Percentiles rank a stretch among this genome's conserved stretches.
These are phyloP conservation scores for Salvelinus alpinus DNA, from an alignment of 2,113 vertebrate genomes.

Conservation along the genomic window DNA sequence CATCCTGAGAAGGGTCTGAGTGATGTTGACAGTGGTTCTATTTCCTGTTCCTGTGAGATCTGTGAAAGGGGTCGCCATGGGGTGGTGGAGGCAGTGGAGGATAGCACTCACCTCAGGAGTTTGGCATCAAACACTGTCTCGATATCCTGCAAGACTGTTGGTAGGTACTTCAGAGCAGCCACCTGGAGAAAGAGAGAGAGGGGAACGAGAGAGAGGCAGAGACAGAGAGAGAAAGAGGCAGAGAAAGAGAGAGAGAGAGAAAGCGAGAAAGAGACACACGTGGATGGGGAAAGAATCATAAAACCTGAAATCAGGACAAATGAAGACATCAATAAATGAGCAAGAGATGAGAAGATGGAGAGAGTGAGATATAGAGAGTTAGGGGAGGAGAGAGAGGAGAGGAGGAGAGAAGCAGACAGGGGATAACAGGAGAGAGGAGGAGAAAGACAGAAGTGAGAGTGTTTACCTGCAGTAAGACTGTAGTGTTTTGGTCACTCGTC, in stretches of 20 bases:
- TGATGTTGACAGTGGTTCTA: slow-evolving; percentile 17
- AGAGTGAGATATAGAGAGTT: too few species aligned
- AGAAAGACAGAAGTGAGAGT: not conserved
- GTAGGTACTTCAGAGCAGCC: slow-evolving; percentile 95
- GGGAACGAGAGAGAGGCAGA: not conserved
- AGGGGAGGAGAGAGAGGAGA: too few species aligned
- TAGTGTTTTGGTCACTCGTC: slow-evolving; percentile 86
- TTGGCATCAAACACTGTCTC: slow-evolving; percentile 93
- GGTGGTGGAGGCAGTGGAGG: not conserved
- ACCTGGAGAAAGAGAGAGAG: slow-evolving; percentile 72
- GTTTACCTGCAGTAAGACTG: slow-evolving; percentile 86
- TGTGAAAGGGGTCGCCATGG: too few species aligned
- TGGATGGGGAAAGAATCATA: too few species aligned
- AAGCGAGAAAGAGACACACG: not conserved
- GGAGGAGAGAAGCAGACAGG: not conserved
- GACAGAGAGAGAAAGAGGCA: not conserved
- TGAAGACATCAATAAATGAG: too few species aligned
- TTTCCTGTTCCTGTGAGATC: not conserved
- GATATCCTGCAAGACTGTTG: slow-evolving; percentile 92
- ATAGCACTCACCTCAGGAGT: slow-evolving; percentile 84
- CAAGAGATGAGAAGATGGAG: too few species aligned
- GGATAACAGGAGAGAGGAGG: not conserved
- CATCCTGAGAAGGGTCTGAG: not conserved
- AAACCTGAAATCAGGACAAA: too few species aligned
- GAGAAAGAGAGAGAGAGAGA: not conserved